phyloP scores from a whole-genome alignment of 1,140 invertebrate genomes.

The Bicyclus anynana region DNA sequence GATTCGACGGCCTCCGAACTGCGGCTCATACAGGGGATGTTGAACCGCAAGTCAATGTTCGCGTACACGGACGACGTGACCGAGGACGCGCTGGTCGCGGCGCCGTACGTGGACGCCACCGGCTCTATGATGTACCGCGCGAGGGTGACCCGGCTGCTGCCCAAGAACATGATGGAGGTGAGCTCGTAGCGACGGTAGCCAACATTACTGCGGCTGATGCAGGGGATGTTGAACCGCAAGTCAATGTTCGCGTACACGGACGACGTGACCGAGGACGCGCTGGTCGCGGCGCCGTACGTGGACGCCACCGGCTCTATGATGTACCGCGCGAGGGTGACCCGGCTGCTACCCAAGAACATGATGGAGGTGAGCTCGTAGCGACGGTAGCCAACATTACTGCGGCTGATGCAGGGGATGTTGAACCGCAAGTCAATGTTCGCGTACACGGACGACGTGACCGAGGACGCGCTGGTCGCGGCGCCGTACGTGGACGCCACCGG shows the following conservation, averaged over 20 bases:
- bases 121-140: slow-evolving; percentile 45
- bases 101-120: slow-evolving; percentile 37
- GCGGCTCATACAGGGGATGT: slow-evolving; percentile 27
- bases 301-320: slow-evolving; percentile 31
- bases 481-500: slow-evolving; percentile 36
- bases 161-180: slow-evolving; percentile 61
- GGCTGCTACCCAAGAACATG: slow-evolving; percentile 49
- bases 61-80: slow-evolving; percentile 22
- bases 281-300: slow-evolving; percentile 47
- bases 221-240: slow-evolving; percentile 35
- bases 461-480: slow-evolving; percentile 42
- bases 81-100: slow-evolving; percentile 38
- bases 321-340: slow-evolving; percentile 47
- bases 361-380: slow-evolving; percentile 42
- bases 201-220: slow-evolving; percentile 29
- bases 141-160: slow-evolving; percentile 37
- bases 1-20: slow-evolving; percentile 48
- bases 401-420: slow-evolving; percentile 32
- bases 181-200: background rate
- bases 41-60: slow-evolving; percentile 39
- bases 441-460: slow-evolving; percentile 12
- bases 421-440: slow-evolving; percentile 37
- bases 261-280: slow-evolving; percentile 17
- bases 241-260: slow-evolving; percentile 29
- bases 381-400: slow-evolving; percentile 11